phyloP scores from a whole-genome alignment of 2,797 vertebrate species.

The Bradypodion pumilum region DNA sequence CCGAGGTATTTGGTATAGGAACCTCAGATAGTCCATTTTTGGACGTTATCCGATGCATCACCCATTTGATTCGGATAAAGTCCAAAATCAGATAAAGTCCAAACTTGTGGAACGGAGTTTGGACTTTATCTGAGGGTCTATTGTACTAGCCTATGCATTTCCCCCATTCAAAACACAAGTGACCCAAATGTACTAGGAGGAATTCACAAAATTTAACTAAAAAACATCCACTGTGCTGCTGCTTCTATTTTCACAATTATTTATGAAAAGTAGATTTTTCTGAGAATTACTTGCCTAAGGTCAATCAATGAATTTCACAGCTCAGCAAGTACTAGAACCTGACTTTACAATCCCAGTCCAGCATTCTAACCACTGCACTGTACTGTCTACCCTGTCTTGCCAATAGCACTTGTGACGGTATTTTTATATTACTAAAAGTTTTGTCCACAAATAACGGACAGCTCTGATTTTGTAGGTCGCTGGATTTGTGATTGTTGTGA shows the following conservation, averaged over 20 bases:
- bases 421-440: slow-evolving; percentile 27
- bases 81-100: too few species aligned
- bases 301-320: neutral
- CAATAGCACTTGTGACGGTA: neutral
- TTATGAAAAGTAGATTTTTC: neutral
- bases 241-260: neutral
- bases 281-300: too few species aligned
- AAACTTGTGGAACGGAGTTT: too few species aligned
- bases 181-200: neutral
- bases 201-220: neutral
- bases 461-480: slow-evolving; percentile 84
- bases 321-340: neutral
- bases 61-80: too few species aligned
- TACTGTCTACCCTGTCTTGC: neutral
- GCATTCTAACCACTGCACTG: neutral
- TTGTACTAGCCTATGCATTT: neutral
- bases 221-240: neutral
- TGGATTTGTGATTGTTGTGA: slow-evolving; percentile 97
- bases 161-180: neutral
- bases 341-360: neutral
- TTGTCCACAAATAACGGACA: slow-evolving; percentile 62
- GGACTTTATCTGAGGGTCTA: too few species aligned
- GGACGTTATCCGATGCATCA: too few species aligned
- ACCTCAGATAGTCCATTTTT: too few species aligned
- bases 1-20: too few species aligned